A percentile compares a stretch with the other conserved stretches of the same genome.
These are phyloP conservation scores for Psilanteris sp. DNA, from an alignment of 1,140 invertebrate genomes.

Conservation along the genomic window DNA sequence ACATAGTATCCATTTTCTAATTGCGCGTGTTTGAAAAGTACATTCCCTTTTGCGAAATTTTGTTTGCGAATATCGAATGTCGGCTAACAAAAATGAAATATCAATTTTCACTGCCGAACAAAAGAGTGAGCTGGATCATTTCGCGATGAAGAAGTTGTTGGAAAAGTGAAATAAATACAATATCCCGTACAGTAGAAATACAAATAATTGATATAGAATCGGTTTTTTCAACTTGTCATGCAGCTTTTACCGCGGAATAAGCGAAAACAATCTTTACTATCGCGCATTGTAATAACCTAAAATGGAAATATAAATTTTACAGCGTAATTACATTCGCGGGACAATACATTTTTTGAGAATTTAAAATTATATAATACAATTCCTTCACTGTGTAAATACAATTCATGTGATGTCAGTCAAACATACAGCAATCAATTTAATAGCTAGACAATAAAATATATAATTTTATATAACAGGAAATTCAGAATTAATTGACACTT, in stretches of 20 bases:
- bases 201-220: constrained; percentile 45
- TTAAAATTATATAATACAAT: no score
- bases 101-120: constrained; percentile 18
- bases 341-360: no score
- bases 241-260: constrained; percentile 10
- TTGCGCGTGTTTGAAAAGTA: constrained; percentile 18
- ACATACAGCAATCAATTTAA: no score
- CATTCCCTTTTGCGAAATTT: constrained; percentile 35
- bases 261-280: constrained; percentile 1
- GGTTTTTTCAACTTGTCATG: constrained; percentile 11
- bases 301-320: constrained; percentile 26
- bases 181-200: background rate
- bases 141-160: constrained; percentile 12
- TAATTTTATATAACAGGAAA: no score
- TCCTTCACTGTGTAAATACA: no score
- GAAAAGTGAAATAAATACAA: background rate
- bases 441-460: no score
- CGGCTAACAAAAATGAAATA: constrained; percentile 17
- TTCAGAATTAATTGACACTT: no score
- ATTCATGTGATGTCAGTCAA: no score
- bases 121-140: constrained; percentile 8
- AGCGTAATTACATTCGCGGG: no score
- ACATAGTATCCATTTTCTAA: constrained; percentile 24
- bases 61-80: constrained; percentile 35
- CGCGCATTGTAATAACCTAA: constrained; percentile 7